Conservation (phyloP, 1,140 invertebrate species). For the Caenorhabditis remanei region DNA sequence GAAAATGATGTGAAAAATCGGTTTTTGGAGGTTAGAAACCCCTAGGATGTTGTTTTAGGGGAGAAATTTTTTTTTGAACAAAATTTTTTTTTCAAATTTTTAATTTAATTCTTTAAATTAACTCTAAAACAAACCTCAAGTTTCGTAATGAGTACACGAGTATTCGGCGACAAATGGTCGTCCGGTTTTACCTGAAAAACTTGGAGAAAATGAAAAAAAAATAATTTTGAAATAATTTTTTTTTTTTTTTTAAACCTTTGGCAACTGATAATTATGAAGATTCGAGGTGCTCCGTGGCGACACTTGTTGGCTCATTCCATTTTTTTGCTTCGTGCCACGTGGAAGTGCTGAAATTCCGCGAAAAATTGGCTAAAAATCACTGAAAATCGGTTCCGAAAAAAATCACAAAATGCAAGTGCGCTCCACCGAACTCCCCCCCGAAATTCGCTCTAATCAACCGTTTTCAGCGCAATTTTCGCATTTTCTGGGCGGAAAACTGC, state of each 20-base stretch:
- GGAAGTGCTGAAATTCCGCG: neutral
- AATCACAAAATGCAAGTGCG: neutral
- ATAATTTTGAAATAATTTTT: neutral
- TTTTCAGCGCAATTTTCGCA: neutral
- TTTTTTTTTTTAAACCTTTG: neutral
- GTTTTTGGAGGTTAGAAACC: no score
- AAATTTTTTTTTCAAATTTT: no score
- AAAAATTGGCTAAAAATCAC: neutral
- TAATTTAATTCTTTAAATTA: neutral
- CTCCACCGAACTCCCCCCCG: no score
- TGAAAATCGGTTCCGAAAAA: neutral
- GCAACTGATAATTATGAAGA: neutral
- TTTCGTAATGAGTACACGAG: slow-evolving; percentile 41
- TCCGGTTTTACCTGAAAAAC: slow-evolving; percentile 18
- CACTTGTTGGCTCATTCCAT: slow-evolving; percentile 51
- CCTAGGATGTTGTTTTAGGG: no score
- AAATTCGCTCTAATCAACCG: no score
- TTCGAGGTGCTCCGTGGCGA: slow-evolving; percentile 3
- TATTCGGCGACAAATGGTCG: slow-evolving; percentile 37
- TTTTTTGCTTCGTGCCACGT: neutral
- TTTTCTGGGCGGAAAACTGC: no score
- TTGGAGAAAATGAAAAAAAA: neutral
- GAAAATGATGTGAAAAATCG: no score
- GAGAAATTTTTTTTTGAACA: no score
- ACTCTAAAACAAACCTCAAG: slow-evolving; percentile 22